Evolutionary conservation across 2,113 vertebrate genomes (phyloP).

Genomic region (Hyperoodon ampullatus): DNA sequence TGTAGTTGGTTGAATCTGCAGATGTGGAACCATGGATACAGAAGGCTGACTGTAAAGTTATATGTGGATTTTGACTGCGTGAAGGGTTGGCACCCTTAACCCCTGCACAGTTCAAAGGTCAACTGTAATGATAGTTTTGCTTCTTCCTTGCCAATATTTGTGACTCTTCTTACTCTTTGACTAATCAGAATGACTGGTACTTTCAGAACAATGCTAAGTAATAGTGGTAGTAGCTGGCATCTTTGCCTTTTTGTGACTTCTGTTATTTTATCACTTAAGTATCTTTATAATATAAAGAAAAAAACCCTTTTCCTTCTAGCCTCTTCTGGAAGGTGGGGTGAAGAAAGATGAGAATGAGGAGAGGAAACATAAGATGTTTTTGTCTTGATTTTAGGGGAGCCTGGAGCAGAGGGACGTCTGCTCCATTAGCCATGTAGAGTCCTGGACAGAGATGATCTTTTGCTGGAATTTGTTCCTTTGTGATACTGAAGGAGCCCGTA

Average conservation of each 20-base stretch:
- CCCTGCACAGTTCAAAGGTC: not conserved
- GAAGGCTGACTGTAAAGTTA: not conserved
- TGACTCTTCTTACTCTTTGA: not conserved
- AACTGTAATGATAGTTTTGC: not conserved
- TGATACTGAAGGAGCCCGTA: not conserved
- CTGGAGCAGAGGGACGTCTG: not conserved
- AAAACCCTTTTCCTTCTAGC: not conserved
- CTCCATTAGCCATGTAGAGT: not conserved
- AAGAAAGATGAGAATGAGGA: not conserved
- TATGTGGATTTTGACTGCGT: not conserved
- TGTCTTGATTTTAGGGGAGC: not conserved
- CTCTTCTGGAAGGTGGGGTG: not conserved
- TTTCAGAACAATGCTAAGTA: not conserved
- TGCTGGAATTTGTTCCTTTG: not conserved
- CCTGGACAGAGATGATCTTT: not conserved
- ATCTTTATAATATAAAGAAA: not conserved
- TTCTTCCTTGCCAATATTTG: not conserved
- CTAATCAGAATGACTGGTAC: not conserved
- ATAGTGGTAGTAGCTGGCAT: not conserved
- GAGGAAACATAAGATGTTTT: not conserved
- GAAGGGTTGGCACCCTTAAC: not conserved
- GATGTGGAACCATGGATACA: too few relatives aligned
- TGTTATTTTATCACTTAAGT: not conserved
- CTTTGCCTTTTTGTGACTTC: conserved; percentile 3
- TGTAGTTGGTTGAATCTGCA: not conserved